A percentile compares a stretch with the other conserved stretches of the same genome.
phyloP scores from a whole-genome alignment of 2,113 vertebrate genomes.

The Astatotilapia flaviijosephi region DNA sequence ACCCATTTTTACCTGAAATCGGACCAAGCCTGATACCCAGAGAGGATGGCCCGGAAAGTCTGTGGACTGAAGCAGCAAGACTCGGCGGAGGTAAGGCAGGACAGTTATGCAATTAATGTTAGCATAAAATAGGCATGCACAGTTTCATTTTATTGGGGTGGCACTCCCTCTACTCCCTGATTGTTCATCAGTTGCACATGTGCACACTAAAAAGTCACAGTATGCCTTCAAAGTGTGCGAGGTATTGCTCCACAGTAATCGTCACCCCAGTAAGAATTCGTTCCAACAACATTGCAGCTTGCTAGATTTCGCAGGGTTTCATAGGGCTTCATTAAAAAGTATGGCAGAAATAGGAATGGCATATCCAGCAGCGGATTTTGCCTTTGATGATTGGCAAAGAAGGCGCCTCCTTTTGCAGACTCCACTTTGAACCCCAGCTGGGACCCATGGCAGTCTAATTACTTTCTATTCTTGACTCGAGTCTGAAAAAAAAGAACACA shows the following conservation, averaged over 20 bases:
- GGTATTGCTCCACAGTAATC: not conserved
- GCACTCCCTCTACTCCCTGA: not conserved
- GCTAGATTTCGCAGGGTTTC: not conserved
- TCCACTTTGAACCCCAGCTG: slow-evolving; percentile 67
- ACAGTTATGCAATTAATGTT: not conserved
- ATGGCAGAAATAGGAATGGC: not conserved
- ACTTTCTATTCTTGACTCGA: slow-evolving; percentile 69
- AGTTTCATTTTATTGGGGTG: accelerated
- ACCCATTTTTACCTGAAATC: slow-evolving; percentile 46
- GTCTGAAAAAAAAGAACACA: slow-evolving; percentile 1
- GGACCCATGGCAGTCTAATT: slow-evolving; percentile 63
- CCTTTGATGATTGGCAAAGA: slow-evolving; percentile 46
- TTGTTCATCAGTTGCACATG: not conserved
- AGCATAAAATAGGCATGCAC: not conserved
- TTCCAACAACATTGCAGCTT: not conserved
- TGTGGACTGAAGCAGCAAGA: slow-evolving; percentile 63
- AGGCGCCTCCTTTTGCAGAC: slow-evolving; percentile 32
- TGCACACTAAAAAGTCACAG: not conserved
- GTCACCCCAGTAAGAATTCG: not conserved
- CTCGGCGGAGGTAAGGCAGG: slow-evolving; percentile 42
- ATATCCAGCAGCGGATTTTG: slow-evolving; percentile 29
- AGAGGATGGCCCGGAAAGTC: slow-evolving; percentile 48
- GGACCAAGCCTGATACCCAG: slow-evolving; percentile 48
- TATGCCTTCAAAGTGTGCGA: not conserved
- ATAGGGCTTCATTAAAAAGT: slow-evolving; percentile 26